phyloP scores from a whole-genome alignment of 2,113 vertebrate genomes.

The Brachyistius frenatus region DNA sequence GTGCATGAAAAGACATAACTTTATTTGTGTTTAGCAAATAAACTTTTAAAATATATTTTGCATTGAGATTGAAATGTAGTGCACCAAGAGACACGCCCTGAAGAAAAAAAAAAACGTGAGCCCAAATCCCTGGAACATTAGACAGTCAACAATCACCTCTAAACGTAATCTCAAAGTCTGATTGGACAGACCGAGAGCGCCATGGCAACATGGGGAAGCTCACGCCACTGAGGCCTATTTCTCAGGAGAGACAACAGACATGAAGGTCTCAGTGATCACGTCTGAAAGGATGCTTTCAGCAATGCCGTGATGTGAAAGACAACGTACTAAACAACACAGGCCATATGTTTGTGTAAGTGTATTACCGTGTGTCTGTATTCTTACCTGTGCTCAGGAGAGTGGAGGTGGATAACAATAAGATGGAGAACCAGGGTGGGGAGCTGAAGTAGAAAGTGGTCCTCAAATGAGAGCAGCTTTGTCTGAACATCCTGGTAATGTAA shows the following conservation, averaged over 20 bases:
- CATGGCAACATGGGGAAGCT: slow-evolving; percentile 51
- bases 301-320: not conserved
- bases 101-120: slow-evolving; percentile 10
- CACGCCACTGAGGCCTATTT: slow-evolving; percentile 17
- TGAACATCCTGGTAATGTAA: slow-evolving; percentile 27
- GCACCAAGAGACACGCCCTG: not conserved
- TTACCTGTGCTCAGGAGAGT: slow-evolving; percentile 59
- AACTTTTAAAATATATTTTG: not conserved
- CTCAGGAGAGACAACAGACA: slow-evolving; percentile 13
- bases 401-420: slow-evolving; percentile 33
- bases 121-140: slow-evolving; percentile 25
- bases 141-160: slow-evolving; percentile 32
- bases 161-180: slow-evolving; percentile 18
- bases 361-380: not conserved
- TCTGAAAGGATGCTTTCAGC: not conserved
- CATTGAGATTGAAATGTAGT: slow-evolving; percentile 1
- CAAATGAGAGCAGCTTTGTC: not conserved
- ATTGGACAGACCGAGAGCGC: slow-evolving; percentile 31
- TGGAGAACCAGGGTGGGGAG: not conserved
- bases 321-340: not conserved
- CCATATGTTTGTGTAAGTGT: not conserved
- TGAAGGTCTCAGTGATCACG: not conserved
- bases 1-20: not conserved
- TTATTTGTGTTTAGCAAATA: not conserved
- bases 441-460: slow-evolving; percentile 1